Conservation (phyloP, 2,888 invertebrate species). For the Plutella xylostella region DNA sequence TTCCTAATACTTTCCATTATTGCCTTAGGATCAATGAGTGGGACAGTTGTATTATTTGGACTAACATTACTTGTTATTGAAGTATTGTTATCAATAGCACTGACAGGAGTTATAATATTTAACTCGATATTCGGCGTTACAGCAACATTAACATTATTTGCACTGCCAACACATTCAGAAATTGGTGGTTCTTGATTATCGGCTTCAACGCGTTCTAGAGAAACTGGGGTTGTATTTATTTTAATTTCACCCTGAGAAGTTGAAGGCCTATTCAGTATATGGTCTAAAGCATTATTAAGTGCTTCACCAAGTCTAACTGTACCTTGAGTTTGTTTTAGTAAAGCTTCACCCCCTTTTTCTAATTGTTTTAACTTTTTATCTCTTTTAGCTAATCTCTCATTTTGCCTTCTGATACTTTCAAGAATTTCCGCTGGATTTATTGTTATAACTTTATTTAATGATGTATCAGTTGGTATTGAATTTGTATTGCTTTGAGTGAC, state of each 20-base stretch:
- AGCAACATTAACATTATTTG: too few species aligned
- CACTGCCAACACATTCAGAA: too few species aligned
- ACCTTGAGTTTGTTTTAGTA: constrained; percentile 26
- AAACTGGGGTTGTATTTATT: too few species aligned
- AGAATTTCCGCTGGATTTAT: constrained; percentile 32
- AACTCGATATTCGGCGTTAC: too few species aligned
- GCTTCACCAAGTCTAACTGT: constrained; percentile 25
- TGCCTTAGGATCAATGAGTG: constrained; percentile 26
- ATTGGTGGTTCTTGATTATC: too few species aligned
- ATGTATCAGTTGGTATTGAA: too few species aligned
- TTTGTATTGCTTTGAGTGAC: neutral
- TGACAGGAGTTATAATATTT: too few species aligned
- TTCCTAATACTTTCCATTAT: constrained; percentile 32
- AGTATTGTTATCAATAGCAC: too few species aligned
- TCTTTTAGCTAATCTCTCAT: constrained; percentile 29
- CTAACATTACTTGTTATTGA: neutral
- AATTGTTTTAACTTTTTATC: constrained; percentile 30
- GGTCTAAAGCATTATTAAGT: constrained; percentile 27
- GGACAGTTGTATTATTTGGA: neutral
- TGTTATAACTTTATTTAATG: too few species aligned
- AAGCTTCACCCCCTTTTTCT: constrained; percentile 25
- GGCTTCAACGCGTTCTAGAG: too few species aligned
- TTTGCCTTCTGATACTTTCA: constrained; percentile 29
- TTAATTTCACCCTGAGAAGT: too few species aligned
- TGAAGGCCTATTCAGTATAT: constrained; percentile 27